Evolutionary conservation across 2,797 vertebrate species (phyloP).

Genomic region (Leuciscus waleckii): DNA sequence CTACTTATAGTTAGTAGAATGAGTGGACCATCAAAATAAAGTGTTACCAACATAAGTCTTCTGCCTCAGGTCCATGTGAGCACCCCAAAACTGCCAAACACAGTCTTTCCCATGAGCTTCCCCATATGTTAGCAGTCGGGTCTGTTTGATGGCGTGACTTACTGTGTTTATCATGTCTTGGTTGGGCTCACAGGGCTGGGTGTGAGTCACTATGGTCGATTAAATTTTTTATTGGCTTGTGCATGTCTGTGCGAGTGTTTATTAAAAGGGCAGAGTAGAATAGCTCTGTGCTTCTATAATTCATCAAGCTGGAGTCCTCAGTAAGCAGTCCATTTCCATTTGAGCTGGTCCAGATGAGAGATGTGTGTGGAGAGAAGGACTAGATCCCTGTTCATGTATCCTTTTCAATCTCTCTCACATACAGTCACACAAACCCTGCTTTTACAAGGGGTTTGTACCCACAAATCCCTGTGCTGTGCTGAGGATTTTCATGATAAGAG

Average conservation of each 20-base stretch:
- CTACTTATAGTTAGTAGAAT: neutral
- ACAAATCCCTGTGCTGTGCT: conserved; percentile 24
- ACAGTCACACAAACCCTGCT: conserved; percentile 7
- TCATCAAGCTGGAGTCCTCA: conserved; percentile 32
- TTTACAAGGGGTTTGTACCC: neutral
- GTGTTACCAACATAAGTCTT: neutral
- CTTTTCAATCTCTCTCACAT: neutral
- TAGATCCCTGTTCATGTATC: conserved; percentile 10
- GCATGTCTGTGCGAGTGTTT: conserved; percentile 32
- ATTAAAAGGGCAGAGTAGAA: conserved; percentile 31
- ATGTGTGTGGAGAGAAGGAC: conserved; percentile 13
- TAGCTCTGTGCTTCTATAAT: conserved; percentile 47
- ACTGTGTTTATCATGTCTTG: conserved; percentile 38
- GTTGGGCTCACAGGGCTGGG: conserved; percentile 9
- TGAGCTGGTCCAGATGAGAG: conserved; percentile 9
- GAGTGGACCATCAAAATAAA: neutral
- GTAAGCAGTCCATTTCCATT: conserved; percentile 35
- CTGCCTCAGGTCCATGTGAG: neutral
- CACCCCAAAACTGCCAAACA: neutral
- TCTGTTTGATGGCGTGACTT: conserved; percentile 22
- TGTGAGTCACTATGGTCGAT: conserved; percentile 36
- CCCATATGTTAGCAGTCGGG: neutral
- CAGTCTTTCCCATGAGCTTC: conserved; percentile 4
- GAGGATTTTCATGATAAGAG: conserved; percentile 42
- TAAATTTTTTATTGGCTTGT: conserved; percentile 40